Evolutionary conservation across 1,140 invertebrate genomes (phyloP).

Genomic region (Lethocerus indicus): DNA sequence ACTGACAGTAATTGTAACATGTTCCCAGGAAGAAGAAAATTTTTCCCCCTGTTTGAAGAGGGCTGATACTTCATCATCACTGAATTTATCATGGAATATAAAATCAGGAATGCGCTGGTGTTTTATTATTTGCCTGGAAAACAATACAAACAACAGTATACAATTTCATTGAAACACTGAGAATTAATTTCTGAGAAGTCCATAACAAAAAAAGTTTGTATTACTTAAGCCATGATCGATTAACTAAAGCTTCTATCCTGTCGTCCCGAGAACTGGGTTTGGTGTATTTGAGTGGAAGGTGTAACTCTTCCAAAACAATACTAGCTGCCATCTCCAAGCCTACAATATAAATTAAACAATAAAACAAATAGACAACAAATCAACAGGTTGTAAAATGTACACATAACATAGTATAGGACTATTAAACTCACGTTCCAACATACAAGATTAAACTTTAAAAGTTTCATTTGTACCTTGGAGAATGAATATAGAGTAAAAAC

Average conservation of each 20-base stretch:
- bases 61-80: slow-evolving; percentile 30
- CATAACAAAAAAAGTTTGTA: slow-evolving; percentile 10
- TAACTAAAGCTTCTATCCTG: slow-evolving; percentile 40
- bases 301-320: slow-evolving; percentile 11
- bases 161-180: not conserved
- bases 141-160: not conserved
- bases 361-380: no score
- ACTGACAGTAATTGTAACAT: slow-evolving; percentile 37
- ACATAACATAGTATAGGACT: no score
- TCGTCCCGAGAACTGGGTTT: slow-evolving; percentile 32
- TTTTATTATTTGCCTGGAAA: slow-evolving; percentile 31
- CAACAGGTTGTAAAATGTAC: no score
- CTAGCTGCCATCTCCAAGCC: not conserved
- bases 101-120: slow-evolving; percentile 25
- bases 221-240: slow-evolving; percentile 45
- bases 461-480: no score
- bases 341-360: no score
- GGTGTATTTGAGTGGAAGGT: slow-evolving; percentile 40
- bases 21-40: slow-evolving; percentile 35
- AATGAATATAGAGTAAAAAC: no score
- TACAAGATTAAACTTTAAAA: no score
- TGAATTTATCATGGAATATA: slow-evolving; percentile 22
- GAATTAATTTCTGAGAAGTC: not conserved
- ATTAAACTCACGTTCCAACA: no score
- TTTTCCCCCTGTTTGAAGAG: slow-evolving; percentile 34